Evolutionary conservation across 2,888 invertebrate species (phyloP), one percentile per base, ranked within the genome.

Genomic region (Epirrhoe tristata): DNA sequence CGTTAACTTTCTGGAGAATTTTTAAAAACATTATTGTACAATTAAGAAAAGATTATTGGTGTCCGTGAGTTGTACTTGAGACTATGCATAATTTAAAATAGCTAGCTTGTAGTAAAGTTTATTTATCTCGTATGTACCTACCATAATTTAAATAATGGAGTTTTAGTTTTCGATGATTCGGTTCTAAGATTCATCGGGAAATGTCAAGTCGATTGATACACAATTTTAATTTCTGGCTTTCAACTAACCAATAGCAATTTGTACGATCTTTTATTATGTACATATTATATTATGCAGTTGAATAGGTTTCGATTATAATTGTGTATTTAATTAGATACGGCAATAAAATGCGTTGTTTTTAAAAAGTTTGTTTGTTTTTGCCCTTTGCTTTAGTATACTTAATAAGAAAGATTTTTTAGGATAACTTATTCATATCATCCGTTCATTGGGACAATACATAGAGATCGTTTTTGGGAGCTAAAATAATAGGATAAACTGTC

Each of bases 301-400:
- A 82, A 77, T 87, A 43, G 39, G 39, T 43, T 84, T 81, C 81
- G 81, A 90, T 89, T 91, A 89, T 85, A 89, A 91, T 91, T 93
- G 91, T 93, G 92, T 92, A 93, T 90, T 85, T 87, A 86, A 88
- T 89, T 89, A 87, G 87, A 88, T 86, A 86, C 85, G 88, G 83
- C 88, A 93, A 90, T 91, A 88, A 93, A 90, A 90, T 87, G 85
- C 86, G 89, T 89, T 87, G 87, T 88, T 91, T 87, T 81, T 67
- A 77, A 70, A 74, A 66, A 70, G 6, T 67, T 61, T 68, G 73
- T 65, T 80, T 81, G n/a, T 80, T 81, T 81, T 78, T 14, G 10
- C 16, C 7, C 48, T 5, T 12, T 36, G 4, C 43, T n/a, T 39
- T 8, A 39, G 8, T 1, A 8, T 8, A 8, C 39, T 39, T 10